Conservation (phyloP, 2,113 vertebrate genomes). For the Apteryx mantelli region DNA sequence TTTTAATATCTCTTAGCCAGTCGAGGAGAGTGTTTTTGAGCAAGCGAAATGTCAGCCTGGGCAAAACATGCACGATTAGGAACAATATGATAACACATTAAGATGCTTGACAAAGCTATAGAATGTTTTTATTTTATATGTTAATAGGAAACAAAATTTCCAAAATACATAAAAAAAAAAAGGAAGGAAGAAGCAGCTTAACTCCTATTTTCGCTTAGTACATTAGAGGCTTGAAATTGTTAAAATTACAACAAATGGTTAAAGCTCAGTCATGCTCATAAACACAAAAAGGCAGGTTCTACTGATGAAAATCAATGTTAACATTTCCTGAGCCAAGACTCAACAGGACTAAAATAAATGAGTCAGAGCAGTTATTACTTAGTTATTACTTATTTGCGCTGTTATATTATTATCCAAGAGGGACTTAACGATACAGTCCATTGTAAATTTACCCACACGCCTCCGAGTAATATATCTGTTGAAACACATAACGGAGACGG, state of each 20-base stretch:
- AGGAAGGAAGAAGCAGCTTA: background rate
- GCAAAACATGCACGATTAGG: background rate
- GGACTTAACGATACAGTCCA: conserved; percentile 57
- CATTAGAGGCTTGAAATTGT: background rate
- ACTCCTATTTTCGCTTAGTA: conserved; percentile 46
- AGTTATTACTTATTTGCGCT: conserved; percentile 57
- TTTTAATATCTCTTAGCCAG: conserved; percentile 1
- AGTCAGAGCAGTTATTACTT: conserved; percentile 71
- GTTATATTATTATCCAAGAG: conserved; percentile 69
- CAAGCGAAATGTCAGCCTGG: background rate
- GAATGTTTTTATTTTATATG: conserved; percentile 49
- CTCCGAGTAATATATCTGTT: conserved; percentile 56
- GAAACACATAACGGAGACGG: conserved; percentile 58
- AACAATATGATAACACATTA: rapidly evolving
- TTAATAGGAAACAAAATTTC: conserved; percentile 25
- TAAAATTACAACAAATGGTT: conserved; percentile 69
- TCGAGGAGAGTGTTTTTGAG: background rate
- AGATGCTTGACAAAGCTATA: background rate
- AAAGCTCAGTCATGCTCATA: conserved; percentile 66
- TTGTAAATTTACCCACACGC: conserved; percentile 72
- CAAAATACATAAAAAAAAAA: conserved; percentile 12
- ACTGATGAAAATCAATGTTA: conserved; percentile 74
- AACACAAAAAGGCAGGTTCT: conserved; percentile 68
- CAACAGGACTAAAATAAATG: conserved; percentile 75
- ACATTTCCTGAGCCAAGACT: conserved; percentile 66